These are phyloP conservation scores for Hydroisotoma schaefferi DNA, from an alignment of 2,888 invertebrate species.

Conservation along the genomic window DNA sequence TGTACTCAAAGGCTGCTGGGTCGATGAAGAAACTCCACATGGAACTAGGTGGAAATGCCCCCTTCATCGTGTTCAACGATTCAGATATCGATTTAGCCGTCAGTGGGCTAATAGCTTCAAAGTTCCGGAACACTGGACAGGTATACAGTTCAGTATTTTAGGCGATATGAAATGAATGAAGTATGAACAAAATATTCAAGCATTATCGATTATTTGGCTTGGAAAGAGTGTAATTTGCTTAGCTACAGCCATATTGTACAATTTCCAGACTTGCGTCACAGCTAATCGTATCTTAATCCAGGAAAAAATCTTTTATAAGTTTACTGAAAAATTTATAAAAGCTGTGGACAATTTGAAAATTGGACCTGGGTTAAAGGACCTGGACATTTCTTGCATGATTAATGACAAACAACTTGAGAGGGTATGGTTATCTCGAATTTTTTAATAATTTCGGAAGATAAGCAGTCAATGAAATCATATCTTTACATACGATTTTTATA, in stretches of 20 bases:
- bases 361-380: constrained; percentile 67
- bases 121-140: constrained; percentile 91
- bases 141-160: constrained; percentile 49
- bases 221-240: no score
- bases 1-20: constrained; percentile 75
- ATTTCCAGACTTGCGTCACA: constrained; percentile 80
- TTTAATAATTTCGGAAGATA: not conserved
- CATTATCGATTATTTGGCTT: no score
- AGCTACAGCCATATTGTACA: no score
- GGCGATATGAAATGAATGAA: not conserved
- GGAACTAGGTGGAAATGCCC: constrained; percentile 97
- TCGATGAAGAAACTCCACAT: constrained; percentile 83
- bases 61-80: constrained; percentile 90
- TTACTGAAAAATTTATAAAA: constrained; percentile 66
- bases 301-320: constrained; percentile 70
- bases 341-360: constrained; percentile 68
- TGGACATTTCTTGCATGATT: constrained; percentile 77
- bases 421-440: constrained; percentile 53
- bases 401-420: constrained; percentile 80
- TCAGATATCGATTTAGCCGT: constrained; percentile 83
- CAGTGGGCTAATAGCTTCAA: constrained; percentile 79
- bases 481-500: not conserved
- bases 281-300: constrained; percentile 86
- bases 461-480: not conserved
- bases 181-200: not conserved